Evolutionary conservation across 1,140 invertebrate species (phyloP).

Genomic region (Mesaphorura yosii): DNA sequence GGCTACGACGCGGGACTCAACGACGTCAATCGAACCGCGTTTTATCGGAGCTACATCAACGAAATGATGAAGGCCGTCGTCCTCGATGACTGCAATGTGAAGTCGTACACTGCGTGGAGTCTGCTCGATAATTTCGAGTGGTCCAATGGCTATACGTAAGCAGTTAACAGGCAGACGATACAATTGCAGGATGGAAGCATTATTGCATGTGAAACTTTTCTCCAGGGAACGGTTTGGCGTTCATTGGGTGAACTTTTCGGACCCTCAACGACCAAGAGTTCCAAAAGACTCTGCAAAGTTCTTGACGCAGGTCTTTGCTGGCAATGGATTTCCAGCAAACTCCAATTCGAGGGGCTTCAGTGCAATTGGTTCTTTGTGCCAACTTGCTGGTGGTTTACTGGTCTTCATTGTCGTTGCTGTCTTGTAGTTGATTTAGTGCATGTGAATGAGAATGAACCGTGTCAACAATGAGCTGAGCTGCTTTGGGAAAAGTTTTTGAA

Average conservation of each 20-base stretch:
- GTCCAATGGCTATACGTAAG: slow-evolving; percentile 34
- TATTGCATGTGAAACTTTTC: neutral
- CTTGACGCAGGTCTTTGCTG: slow-evolving; percentile 32
- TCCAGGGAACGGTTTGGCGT: slow-evolving; percentile 36
- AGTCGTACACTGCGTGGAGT: slow-evolving; percentile 22
- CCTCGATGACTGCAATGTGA: slow-evolving; percentile 26
- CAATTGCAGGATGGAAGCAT: neutral
- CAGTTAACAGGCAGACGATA: neutral
- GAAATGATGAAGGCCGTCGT: slow-evolving; percentile 23
- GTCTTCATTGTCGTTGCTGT: no score
- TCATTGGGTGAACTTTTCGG: slow-evolving; percentile 38
- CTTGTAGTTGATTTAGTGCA: no score
- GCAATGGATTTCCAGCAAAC: slow-evolving; percentile 34
- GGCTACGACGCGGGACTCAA: slow-evolving; percentile 9
- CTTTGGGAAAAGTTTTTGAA: no score
- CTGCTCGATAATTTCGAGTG: slow-evolving; percentile 38
- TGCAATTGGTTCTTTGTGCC: no score
- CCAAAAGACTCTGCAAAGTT: slow-evolving; percentile 35
- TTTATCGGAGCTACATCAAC: slow-evolving; percentile 21
- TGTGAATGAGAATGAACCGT: no score
- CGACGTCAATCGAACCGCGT: slow-evolving; percentile 15
- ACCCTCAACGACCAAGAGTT: slow-evolving; percentile 33
- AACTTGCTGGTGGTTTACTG: no score
- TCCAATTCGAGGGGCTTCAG: neutral
- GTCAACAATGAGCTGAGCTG: no score